Conservation (phyloP, 2,888 invertebrate genomes). For the Metopia argyrocephala region DNA sequence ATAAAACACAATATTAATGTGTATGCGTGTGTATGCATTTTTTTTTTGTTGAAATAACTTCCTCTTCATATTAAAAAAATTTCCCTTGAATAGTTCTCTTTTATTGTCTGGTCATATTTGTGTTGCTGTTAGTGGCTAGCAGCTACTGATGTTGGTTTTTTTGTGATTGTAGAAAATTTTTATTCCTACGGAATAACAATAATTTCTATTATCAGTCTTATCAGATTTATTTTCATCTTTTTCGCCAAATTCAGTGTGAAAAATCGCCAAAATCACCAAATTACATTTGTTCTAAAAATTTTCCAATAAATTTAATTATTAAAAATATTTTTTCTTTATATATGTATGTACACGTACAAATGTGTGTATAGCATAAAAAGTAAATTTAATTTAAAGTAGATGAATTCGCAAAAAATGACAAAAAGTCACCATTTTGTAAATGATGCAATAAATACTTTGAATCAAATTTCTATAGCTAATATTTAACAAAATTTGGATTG, state of each 20-base stretch:
- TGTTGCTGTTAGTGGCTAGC: background rate
- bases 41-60: background rate
- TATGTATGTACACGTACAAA: too few species aligned
- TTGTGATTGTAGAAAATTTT: slow-evolving; percentile 26
- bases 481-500: too few species aligned
- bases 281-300: background rate
- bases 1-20: background rate
- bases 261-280: too few species aligned
- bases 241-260: too few species aligned
- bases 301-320: too few species aligned
- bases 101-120: background rate
- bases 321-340: too few species aligned
- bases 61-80: background rate
- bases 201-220: slow-evolving; percentile 44
- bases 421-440: too few species aligned
- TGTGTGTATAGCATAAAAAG: too few species aligned
- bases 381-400: too few species aligned
- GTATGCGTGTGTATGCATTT: background rate
- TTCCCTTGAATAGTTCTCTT: background rate
- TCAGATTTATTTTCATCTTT: slow-evolving; percentile 21
- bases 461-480: too few species aligned
- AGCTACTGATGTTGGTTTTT: background rate
- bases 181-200: slow-evolving; percentile 49
- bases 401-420: too few species aligned
- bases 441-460: too few species aligned